Evolutionary conservation across 2,797 vertebrate species (phyloP), one percentile per base, ranked within the genome.

Genomic region (Rallus crepitans): DNA sequence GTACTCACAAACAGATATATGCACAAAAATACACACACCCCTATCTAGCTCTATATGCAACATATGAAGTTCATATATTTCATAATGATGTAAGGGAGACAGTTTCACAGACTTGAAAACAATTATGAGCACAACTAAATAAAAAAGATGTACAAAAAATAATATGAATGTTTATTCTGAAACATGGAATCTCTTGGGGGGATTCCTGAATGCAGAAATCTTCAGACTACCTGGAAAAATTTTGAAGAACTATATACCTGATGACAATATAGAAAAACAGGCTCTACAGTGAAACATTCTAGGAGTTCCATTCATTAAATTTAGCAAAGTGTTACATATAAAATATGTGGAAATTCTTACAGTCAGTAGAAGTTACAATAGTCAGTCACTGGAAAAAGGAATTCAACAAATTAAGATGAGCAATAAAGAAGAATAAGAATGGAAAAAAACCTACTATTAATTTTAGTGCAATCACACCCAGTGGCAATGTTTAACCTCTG

Each of bases 171-270:
- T 47, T 89, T 24, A 27, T 53, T 68, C 16, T 50, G 31, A 13
- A 69, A 69, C 6, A 31, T 2, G 53, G 2, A 3, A 23, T 59
- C 15, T 40, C 56, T 37, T 2, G 0, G 1, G 6, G 25, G 45
- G 33, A 55, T 78, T 73, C 8, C 21, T 45, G 40, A 69, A 55
- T 0, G 6, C 28, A 40, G n/a, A 75, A 69, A n/a, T 81, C 12
- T 40, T 79, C 55, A 21, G 9, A 60, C 27, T 25, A 35, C 9
- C 15, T 45, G n/a, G 39, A 70, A 55, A 69, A 6, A 31, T n/a
- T 56, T 48, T 57, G 12, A 85, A 81, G 18, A 61, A 2, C 20
- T 53, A 30, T 16, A 10, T 57, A 57, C 2, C 14, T 52, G 15
- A 4, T 30, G 27, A 82, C 77, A 94, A 61, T 25, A 25, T 1